Evolutionary conservation across 2,113 vertebrate species (phyloP).

Genomic region (Tachycineta bicolor): DNA sequence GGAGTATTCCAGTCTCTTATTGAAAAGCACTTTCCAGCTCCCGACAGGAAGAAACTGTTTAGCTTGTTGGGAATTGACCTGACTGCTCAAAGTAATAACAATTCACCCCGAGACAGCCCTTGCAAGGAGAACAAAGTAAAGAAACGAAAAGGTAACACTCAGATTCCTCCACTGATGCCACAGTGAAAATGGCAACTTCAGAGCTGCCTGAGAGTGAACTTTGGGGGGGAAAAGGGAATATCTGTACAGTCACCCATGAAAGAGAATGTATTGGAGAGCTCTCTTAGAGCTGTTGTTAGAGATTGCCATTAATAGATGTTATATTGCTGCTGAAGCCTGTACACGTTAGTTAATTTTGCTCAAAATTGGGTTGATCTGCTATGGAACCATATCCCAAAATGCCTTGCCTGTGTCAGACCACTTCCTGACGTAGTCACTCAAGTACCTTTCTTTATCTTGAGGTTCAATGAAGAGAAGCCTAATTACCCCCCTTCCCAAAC

Average conservation of each 20-base stretch:
- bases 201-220: not conserved
- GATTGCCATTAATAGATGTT: not conserved
- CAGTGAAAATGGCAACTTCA: not conserved
- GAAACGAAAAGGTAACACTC: slow-evolving; percentile 88
- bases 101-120: slow-evolving; percentile 83
- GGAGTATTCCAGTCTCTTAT: slow-evolving; percentile 96
- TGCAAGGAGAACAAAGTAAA: slow-evolving; percentile 87
- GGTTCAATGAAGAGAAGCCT: not conserved
- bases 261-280: not conserved
- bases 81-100: slow-evolving; percentile 86
- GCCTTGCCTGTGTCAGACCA: not conserved
- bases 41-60: slow-evolving; percentile 95
- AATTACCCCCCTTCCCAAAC: not conserved
- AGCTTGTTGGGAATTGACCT: slow-evolving; percentile 95
- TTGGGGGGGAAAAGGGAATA: not conserved
- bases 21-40: slow-evolving; percentile 98
- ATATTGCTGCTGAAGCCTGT: not conserved
- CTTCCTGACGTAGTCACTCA: not conserved
- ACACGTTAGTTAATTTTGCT: not conserved
- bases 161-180: not conserved
- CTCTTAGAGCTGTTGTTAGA: not conserved
- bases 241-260: not conserved
- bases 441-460: not conserved
- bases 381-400: not conserved
- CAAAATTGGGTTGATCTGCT: not conserved